These are phyloP conservation scores for Netelia fuscicornis DNA, from an alignment of 2,888 invertebrate genomes.

Conservation along the genomic window DNA sequence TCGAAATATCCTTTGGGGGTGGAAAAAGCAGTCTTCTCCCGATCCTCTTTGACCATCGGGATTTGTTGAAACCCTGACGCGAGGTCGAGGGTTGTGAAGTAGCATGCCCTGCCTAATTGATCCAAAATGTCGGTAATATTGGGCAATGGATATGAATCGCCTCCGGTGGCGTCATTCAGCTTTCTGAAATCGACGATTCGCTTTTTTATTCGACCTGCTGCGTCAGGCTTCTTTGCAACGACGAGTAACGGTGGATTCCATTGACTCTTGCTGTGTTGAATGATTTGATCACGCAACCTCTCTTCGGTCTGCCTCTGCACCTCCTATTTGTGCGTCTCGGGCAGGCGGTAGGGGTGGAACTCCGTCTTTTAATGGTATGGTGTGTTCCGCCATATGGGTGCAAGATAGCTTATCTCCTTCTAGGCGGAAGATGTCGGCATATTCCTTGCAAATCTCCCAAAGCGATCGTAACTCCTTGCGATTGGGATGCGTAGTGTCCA, in stretches of 20 bases:
- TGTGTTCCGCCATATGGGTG: constrained; percentile 50
- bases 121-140: too few relatives aligned
- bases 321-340: too few relatives aligned
- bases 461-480: constrained; percentile 13
- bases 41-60: too few relatives aligned
- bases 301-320: neutral
- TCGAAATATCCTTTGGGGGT: too few relatives aligned
- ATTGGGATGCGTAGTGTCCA: constrained; percentile 51
- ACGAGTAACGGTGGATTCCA: constrained; percentile 41
- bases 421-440: constrained; percentile 55
- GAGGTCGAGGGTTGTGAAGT: too few relatives aligned
- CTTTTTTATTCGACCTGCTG: too few relatives aligned
- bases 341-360: constrained; percentile 63
- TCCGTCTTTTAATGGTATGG: constrained; percentile 56
- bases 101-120: too few relatives aligned
- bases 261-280: neutral
- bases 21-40: too few relatives aligned
- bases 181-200: too few relatives aligned
- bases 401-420: constrained; percentile 57
- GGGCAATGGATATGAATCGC: too few relatives aligned
- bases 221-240: constrained; percentile 34
- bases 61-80: too few relatives aligned
- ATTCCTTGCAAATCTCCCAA: constrained; percentile 14
- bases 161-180: too few relatives aligned
- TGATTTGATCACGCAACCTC: constrained; percentile 1